phyloP scores from a whole-genome alignment of 2,797 vertebrate species.

The Orestias chungarensis region DNA sequence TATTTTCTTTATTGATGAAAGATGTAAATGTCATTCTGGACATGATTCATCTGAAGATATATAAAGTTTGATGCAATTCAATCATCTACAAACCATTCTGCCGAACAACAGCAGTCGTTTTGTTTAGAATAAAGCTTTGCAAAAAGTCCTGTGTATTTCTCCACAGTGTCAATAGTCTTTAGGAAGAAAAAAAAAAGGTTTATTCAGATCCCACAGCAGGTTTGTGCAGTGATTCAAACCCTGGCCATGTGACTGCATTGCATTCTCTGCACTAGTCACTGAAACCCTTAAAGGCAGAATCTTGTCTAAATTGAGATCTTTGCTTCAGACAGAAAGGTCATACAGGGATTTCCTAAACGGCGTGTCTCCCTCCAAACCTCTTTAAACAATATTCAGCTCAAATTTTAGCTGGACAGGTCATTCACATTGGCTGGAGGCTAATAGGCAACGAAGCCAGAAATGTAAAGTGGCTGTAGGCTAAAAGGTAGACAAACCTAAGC shows the following conservation, averaged over 20 bases:
- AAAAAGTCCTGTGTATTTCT: conserved; percentile 28
- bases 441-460: conserved; percentile 41
- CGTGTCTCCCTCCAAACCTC: conserved; percentile 24
- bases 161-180: conserved; percentile 37
- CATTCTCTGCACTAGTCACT: conserved; percentile 37
- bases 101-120: neutral
- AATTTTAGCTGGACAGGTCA: conserved; percentile 29
- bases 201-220: conserved; percentile 17
- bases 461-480: conserved; percentile 29
- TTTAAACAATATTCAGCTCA: conserved; percentile 38
- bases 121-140: conserved; percentile 30
- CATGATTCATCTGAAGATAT: neutral
- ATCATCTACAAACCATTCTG: neutral
- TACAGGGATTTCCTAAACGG: conserved; percentile 24
- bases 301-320: conserved; percentile 14
- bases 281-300: conserved; percentile 31
- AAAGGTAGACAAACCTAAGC: conserved; percentile 24
- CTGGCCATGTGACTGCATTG: conserved; percentile 35
- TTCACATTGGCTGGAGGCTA: conserved; percentile 43
- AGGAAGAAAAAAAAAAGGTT: conserved; percentile 34
- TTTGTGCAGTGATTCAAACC: conserved; percentile 41
- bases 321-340: conserved; percentile 38
- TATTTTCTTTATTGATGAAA: neutral
- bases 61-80: neutral
- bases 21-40: neutral